A percentile compares a stretch with the other conserved stretches of the same genome.
These are phyloP conservation scores for Conus ventricosus DNA, from an alignment of 1,140 invertebrate genomes.

Conservation along the genomic window DNA sequence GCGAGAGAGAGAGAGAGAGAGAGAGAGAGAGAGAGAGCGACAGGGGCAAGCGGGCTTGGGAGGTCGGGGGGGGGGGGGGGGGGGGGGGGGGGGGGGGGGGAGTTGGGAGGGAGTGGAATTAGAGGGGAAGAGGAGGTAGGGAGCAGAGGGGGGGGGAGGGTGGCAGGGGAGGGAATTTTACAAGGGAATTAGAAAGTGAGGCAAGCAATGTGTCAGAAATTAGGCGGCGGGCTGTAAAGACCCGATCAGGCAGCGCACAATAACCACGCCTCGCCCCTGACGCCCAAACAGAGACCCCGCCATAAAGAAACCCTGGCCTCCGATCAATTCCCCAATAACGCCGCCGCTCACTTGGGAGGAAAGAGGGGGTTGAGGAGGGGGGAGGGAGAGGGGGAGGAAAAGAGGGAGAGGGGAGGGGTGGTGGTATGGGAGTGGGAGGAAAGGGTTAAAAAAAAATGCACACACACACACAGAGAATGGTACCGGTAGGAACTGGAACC, in stretches of 20 bases:
- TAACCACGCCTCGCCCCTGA: neutral
- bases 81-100: neutral
- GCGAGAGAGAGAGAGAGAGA: neutral
- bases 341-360: neutral
- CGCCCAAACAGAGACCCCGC: neutral
- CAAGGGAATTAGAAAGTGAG: constrained; percentile 20
- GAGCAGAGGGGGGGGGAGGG: neutral
- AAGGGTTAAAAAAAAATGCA: neutral
- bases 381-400: neutral
- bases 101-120: neutral
- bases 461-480: too few species aligned
- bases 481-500: too few species aligned
- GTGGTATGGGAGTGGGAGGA: neutral
- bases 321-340: too few species aligned
- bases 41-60: neutral
- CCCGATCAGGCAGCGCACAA: neutral
- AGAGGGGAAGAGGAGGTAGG: too few species aligned
- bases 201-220: constrained; percentile 32
- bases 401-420: neutral
- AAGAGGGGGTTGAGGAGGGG: neutral
- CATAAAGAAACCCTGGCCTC: neutral
- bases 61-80: neutral
- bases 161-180: neutral
- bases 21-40: neutral
- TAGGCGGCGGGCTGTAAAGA: constrained; percentile 21